These are phyloP conservation scores for Mermis nigrescens DNA, from an alignment of 2,888 invertebrate genomes.

Conservation along the genomic window DNA sequence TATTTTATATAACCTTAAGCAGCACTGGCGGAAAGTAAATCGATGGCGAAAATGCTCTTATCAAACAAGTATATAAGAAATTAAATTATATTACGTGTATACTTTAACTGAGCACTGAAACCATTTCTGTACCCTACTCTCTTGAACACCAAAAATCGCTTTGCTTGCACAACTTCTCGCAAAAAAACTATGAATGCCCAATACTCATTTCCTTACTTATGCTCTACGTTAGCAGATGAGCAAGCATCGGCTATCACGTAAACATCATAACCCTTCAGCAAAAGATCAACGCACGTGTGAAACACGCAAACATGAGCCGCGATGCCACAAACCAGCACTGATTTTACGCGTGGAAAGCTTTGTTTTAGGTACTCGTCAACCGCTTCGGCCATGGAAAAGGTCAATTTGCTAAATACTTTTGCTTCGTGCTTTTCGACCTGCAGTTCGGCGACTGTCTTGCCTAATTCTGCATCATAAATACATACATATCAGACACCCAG, in stretches of 20 bases:
- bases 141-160: too few species aligned
- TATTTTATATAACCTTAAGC: too few species aligned
- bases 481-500: too few species aligned
- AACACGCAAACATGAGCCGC: constrained; percentile 45
- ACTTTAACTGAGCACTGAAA: too few species aligned
- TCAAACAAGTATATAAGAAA: too few species aligned
- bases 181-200: too few species aligned
- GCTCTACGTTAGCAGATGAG: constrained; percentile 29
- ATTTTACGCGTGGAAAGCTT: constrained; percentile 15
- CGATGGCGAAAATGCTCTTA: too few species aligned
- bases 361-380: constrained; percentile 4
- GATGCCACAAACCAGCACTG: constrained; percentile 38
- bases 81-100: too few species aligned
- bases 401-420: constrained; percentile 36
- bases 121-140: too few species aligned
- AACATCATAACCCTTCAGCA: constrained; percentile 38
- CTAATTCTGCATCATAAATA: constrained; percentile 40
- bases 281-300: constrained; percentile 41
- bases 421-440: constrained; percentile 34
- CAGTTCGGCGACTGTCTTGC: constrained; percentile 40
- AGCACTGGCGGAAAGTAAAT: too few species aligned
- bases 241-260: constrained; percentile 41
- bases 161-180: too few species aligned
- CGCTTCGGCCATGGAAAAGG: constrained; percentile 39
- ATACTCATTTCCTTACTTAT: neutral